Conservation (phyloP, 2,888 invertebrate genomes). For the Nephrocerus scutellatus region DNA sequence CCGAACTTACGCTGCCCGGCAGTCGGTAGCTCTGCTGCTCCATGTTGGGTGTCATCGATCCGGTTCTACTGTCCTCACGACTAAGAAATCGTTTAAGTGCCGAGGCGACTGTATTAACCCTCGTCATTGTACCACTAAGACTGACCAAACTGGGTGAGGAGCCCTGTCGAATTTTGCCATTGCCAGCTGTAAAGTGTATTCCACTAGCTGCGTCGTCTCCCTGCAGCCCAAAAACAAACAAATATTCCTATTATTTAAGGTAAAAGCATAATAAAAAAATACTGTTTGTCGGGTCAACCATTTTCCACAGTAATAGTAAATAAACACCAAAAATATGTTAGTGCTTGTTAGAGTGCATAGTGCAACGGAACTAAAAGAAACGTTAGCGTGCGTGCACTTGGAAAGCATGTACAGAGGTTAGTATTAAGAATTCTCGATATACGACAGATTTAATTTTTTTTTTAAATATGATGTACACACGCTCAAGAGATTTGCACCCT, state of each 20-base stretch:
- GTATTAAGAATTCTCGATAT: too few species aligned
- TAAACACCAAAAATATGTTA: too few species aligned
- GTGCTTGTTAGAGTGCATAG: too few species aligned
- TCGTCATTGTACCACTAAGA: slow-evolving; percentile 54
- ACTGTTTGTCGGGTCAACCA: neutral
- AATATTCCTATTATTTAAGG: too few species aligned
- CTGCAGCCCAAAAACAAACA: slow-evolving; percentile 52
- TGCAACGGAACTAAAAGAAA: too few species aligned
- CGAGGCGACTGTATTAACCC: slow-evolving; percentile 71
- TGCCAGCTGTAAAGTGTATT: slow-evolving; percentile 63
- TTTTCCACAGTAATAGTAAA: too few species aligned
- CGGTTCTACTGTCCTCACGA: slow-evolving; percentile 59
- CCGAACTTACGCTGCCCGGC: slow-evolving; percentile 44
- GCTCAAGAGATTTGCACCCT: too few species aligned
- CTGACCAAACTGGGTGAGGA: slow-evolving; percentile 47
- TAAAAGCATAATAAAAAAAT: slow-evolving; percentile 1
- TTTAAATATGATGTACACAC: too few species aligned
- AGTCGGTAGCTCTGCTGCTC: slow-evolving; percentile 40
- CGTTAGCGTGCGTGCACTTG: too few species aligned
- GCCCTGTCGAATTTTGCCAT: slow-evolving; percentile 51
- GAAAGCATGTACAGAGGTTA: too few species aligned
- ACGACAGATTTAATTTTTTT: too few species aligned
- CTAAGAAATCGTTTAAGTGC: slow-evolving; percentile 71
- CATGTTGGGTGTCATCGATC: slow-evolving; percentile 44
- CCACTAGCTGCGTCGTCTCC: slow-evolving; percentile 66